Conservation (phyloP, 2,797 vertebrate genomes). For the Malurus leucopterus region DNA sequence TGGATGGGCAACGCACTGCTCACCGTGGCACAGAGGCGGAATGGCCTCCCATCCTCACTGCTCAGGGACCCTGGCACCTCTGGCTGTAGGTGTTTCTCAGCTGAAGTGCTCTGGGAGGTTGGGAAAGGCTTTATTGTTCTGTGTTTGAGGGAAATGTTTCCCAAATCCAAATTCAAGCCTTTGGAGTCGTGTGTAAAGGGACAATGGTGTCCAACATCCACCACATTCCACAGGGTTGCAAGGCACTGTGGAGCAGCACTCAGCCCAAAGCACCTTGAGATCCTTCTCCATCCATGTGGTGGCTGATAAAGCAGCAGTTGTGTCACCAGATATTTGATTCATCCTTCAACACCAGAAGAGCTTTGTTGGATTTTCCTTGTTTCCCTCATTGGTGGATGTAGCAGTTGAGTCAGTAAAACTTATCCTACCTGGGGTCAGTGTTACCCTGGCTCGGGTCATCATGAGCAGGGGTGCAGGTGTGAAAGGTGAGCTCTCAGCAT, state of each 20-base stretch:
- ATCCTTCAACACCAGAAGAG: neutral
- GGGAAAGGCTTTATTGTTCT: neutral
- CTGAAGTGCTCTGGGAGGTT: neutral
- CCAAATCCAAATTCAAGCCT: neutral
- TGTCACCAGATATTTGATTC: neutral
- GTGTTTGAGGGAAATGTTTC: neutral
- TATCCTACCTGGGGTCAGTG: neutral
- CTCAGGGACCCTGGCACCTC: neutral
- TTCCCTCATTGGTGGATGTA: neutral
- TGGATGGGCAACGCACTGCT: neutral
- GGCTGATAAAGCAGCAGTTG: neutral
- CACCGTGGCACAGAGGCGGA: rapidly evolving
- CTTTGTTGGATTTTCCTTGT: neutral
- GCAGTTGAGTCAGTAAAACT: neutral
- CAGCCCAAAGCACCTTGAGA: neutral
- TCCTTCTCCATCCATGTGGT: neutral
- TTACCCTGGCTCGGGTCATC: no score
- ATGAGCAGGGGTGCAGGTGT: no score
- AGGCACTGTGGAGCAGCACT: neutral
- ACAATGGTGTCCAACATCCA: neutral
- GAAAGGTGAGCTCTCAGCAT: neutral
- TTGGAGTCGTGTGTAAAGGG: neutral
- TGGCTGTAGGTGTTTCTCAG: neutral
- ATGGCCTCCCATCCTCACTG: rapidly evolving
- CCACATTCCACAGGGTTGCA: neutral